Conservation (phyloP, 1,140 invertebrate genomes). For the Aleiodes sp. region DNA sequence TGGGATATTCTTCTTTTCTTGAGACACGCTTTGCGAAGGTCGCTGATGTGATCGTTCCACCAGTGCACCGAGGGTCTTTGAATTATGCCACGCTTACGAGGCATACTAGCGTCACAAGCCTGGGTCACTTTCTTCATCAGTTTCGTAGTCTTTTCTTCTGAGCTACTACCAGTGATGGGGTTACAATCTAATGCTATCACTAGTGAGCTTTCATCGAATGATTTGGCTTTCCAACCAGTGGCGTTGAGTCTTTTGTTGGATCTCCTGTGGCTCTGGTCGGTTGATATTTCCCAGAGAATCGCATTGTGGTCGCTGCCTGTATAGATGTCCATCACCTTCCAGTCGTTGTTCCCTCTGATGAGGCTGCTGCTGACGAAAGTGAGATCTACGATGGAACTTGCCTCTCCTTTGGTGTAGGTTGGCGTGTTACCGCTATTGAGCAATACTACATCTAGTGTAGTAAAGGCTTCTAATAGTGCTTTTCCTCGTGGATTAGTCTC, state of each 20-base stretch:
- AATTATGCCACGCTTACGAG: no score
- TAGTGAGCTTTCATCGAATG: neutral
- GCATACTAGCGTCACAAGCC: no score
- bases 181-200: no score
- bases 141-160: no score
- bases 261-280: neutral
- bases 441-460: conserved; percentile 24
- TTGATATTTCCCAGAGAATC: conserved; percentile 15
- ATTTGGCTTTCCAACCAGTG: conserved; percentile 22
- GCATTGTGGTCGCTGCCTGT: conserved; percentile 15
- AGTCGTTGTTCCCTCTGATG: neutral
- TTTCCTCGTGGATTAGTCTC: conserved; percentile 12
- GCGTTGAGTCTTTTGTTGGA: neutral
- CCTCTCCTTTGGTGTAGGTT: neutral
- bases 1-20: neutral
- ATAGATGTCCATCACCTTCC: neutral
- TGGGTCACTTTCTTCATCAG: no score
- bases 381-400: conserved; percentile 27
- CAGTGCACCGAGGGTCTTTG: conserved; percentile 29
- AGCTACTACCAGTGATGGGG: no score
- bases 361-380: conserved; percentile 25
- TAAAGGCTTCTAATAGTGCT: conserved; percentile 25
- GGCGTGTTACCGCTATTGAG: neutral
- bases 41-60: conserved; percentile 35
- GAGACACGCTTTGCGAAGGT: conserved; percentile 28